phyloP scores from a whole-genome alignment of 1,140 invertebrate genomes.

The Bombus terrestris region DNA sequence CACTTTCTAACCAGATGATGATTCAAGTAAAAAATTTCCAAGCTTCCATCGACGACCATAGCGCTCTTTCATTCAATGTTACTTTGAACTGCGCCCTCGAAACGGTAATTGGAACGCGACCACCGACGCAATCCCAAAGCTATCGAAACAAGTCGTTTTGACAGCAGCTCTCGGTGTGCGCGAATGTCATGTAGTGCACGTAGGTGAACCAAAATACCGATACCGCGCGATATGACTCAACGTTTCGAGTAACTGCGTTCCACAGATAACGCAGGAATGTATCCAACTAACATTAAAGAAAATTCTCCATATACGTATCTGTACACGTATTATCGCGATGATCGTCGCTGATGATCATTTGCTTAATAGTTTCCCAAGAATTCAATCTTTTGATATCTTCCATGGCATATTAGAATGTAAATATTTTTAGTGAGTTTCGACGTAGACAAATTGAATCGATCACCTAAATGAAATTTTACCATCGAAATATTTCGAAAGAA shows the following conservation, averaged over 20 bases:
- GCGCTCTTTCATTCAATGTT: not conserved
- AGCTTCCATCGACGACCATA: not conserved
- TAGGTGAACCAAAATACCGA: constrained; percentile 55
- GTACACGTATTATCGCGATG: not conserved
- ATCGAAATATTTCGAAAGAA: no score
- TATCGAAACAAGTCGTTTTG: constrained; percentile 11
- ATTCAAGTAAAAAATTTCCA: not conserved
- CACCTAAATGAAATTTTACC: no score
- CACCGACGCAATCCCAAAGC: constrained; percentile 1
- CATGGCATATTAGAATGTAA: no score
- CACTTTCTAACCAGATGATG: no score
- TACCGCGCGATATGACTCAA: constrained; percentile 68
- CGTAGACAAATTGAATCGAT: not conserved
- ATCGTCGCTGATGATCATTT: not conserved
- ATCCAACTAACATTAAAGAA: not conserved
- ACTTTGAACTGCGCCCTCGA: constrained; percentile 2
- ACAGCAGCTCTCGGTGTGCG: not conserved
- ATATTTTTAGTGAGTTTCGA: fast-evolving
- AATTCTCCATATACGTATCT: not conserved
- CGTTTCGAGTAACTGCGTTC: constrained; percentile 51
- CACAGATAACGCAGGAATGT: constrained; percentile 60
- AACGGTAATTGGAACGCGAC: constrained; percentile 20
- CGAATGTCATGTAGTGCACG: constrained; percentile 15
- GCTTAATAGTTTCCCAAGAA: not conserved
- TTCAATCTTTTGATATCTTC: no score